Conservation (phyloP, 2,888 invertebrate genomes). For the Panopea generosa region DNA sequence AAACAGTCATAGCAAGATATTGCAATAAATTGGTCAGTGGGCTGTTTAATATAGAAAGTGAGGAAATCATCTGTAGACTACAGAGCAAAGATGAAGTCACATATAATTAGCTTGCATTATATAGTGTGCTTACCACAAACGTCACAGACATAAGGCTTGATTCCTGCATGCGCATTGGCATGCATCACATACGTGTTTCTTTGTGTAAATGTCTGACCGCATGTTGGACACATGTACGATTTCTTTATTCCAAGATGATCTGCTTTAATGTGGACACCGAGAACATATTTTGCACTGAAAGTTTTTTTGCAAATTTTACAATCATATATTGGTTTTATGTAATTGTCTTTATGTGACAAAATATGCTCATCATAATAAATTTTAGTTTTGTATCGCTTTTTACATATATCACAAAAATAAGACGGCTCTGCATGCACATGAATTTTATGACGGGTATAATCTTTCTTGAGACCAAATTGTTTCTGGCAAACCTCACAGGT, state of each 20-base stretch:
- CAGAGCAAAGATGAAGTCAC: too few relatives aligned
- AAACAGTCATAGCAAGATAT: too few relatives aligned
- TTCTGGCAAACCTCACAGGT: conserved; percentile 72
- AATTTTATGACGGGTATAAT: conserved; percentile 71
- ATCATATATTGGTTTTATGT: conserved; percentile 72
- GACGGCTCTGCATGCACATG: conserved; percentile 65
- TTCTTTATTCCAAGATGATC: conserved; percentile 76
- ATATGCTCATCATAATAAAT: conserved; percentile 69
- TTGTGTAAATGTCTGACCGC: conserved; percentile 78
- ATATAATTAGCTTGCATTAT: too few relatives aligned
- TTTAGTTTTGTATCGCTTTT: conserved; percentile 74
- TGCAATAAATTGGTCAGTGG: too few relatives aligned
- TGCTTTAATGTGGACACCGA: conserved; percentile 74
- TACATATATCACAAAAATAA: conserved; percentile 75
- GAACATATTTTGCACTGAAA: conserved; percentile 76
- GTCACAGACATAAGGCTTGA: conserved; percentile 77
- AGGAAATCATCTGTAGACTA: too few relatives aligned
- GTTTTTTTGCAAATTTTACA: conserved; percentile 75
- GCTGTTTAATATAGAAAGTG: too few relatives aligned
- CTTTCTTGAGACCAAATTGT: conserved; percentile 73
- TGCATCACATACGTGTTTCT: conserved; percentile 74
- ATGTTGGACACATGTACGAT: conserved; percentile 74
- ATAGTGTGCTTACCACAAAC: conserved; percentile 74
- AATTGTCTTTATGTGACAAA: conserved; percentile 69
- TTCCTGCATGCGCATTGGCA: conserved; percentile 79